Conservation (phyloP, 23 tunicate genomes). For the Ascidia mentula region DNA sequence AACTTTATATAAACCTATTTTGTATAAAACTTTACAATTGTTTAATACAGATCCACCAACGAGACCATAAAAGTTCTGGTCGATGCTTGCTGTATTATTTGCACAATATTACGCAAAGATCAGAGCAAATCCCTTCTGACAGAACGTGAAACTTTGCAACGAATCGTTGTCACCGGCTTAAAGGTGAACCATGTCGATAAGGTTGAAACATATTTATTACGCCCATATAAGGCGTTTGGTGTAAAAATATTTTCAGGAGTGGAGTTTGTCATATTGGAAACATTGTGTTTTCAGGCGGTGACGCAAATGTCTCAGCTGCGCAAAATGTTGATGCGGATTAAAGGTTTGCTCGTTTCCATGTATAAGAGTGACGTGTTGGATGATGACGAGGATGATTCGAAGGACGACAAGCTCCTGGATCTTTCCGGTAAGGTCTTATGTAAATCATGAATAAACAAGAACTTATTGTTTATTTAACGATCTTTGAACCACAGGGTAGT, state of each 20-base stretch:
- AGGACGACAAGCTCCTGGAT: background rate
- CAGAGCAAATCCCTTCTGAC: slow-evolving; percentile 29
- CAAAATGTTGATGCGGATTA: slow-evolving; percentile 27
- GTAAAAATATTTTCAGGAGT: too few species aligned
- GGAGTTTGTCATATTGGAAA: too few species aligned
- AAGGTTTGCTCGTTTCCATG: slow-evolving; percentile 23
- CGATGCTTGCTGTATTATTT: slow-evolving; percentile 32
- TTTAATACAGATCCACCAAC: background rate
- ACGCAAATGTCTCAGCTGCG: slow-evolving; percentile 11
- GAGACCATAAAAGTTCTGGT: background rate
- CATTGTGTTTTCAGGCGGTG: background rate
- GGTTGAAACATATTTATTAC: too few species aligned
- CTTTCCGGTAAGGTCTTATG: background rate
- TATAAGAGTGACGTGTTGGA: slow-evolving; percentile 20
- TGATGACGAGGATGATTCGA: background rate
- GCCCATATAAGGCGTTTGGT: too few species aligned
- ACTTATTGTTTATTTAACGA: too few species aligned
- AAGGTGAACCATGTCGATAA: too few species aligned
- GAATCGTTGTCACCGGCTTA: background rate
- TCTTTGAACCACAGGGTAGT: too few species aligned
- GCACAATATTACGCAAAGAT: slow-evolving; percentile 43
- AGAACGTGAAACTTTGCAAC: slow-evolving; percentile 9
- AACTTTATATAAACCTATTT: too few species aligned
- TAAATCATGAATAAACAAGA: too few species aligned
- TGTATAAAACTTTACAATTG: too few species aligned